Conservation (phyloP, 2,113 vertebrate species). For the Elanus axillaris region DNA sequence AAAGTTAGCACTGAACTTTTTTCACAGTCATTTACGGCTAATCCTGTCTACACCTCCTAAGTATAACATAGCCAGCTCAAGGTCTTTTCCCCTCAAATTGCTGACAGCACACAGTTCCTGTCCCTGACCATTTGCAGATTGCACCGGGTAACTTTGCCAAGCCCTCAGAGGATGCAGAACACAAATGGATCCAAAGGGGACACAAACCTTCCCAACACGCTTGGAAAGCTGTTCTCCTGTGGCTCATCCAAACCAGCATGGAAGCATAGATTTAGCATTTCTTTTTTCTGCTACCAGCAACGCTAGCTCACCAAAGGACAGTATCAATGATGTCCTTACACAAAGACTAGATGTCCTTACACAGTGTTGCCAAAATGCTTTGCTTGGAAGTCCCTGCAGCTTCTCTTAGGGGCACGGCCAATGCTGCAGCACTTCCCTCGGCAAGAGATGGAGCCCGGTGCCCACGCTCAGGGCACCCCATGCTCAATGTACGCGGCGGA, state of each 20-base stretch:
- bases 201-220: accelerated
- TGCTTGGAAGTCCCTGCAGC: background rate
- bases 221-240: background rate
- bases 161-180: background rate
- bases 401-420: accelerated
- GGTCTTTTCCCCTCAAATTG: background rate
- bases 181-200: background rate
- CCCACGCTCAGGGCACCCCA: background rate
- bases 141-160: background rate
- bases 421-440: background rate
- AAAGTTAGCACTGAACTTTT: background rate
- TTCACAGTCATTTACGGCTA: background rate
- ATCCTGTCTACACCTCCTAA: background rate
- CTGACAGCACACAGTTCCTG: background rate
- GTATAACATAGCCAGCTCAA: background rate
- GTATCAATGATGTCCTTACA: background rate
- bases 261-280: background rate
- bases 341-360: background rate
- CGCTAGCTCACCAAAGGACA: background rate
- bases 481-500: accelerated
- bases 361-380: background rate
- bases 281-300: background rate
- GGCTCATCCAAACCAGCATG: background rate
- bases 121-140: background rate
- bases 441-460: accelerated